Percentiles rank a stretch among this genome's conserved stretches.
Conservation (phyloP, 2,888 invertebrate species). For the Idaea straminata region DNA sequence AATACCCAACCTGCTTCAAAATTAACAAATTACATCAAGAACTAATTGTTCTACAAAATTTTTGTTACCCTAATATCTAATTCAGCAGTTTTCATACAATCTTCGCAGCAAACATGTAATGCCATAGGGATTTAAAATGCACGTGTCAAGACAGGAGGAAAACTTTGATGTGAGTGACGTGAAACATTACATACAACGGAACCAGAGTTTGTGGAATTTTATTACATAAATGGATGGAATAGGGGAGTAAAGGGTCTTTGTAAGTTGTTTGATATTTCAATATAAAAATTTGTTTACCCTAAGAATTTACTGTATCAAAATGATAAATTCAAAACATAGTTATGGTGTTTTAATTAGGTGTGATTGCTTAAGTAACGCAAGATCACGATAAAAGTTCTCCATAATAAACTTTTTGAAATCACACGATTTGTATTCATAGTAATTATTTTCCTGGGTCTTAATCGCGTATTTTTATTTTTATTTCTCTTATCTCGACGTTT, state of each 20-base stretch:
- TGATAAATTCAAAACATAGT: not conserved
- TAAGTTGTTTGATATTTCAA: not conserved
- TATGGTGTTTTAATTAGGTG: no score
- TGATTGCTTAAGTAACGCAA: no score
- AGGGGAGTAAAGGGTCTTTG: not conserved
- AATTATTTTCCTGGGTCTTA: no score
- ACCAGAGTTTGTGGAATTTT: not conserved
- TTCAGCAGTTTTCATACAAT: slow-evolving; percentile 35
- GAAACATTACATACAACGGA: not conserved
- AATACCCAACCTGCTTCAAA: no score
- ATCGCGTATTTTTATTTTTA: no score
- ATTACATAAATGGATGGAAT: not conserved
- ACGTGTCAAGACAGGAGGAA: not conserved
- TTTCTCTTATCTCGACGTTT: no score
- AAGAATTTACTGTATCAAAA: not conserved
- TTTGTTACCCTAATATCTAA: not conserved
- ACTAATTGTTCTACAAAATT: not conserved
- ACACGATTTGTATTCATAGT: no score
- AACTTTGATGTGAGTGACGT: not conserved
- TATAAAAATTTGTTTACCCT: not conserved
- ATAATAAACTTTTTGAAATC: no score
- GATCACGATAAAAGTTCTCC: no score
- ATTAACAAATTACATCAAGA: no score
- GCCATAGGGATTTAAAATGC: slow-evolving; percentile 22
- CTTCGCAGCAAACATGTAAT: slow-evolving; percentile 50